Evolutionary conservation across 2,113 vertebrate genomes (phyloP).

Genomic region (Leuciscus idus): DNA sequence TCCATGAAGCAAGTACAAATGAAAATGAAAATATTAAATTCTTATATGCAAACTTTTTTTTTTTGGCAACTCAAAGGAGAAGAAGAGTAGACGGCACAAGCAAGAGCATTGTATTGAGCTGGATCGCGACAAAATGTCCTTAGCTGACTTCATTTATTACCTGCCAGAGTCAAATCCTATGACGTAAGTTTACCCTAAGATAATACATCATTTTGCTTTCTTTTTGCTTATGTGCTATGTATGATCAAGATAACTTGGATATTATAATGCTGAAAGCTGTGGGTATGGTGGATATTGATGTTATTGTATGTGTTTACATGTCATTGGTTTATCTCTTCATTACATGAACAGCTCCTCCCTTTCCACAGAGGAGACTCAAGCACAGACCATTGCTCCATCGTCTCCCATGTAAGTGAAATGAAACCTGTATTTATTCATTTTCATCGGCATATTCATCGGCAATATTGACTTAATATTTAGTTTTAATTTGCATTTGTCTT

Average conservation of each 20-base stretch:
- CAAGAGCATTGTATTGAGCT: conserved; percentile 65
- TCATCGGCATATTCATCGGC: no score
- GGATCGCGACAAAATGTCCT: conserved; percentile 86
- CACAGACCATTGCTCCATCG: conserved; percentile 15
- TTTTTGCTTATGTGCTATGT: background rate
- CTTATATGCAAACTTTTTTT: background rate
- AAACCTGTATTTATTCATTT: background rate
- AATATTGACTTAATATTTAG: background rate
- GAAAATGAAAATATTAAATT: background rate
- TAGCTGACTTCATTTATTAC: conserved; percentile 88
- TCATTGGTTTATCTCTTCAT: background rate
- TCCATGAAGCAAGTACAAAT: background rate
- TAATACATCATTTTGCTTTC: background rate
- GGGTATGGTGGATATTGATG: no score
- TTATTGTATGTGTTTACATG: background rate
- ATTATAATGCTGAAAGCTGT: no score
- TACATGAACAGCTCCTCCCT: conserved; percentile 20
- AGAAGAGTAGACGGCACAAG: conserved; percentile 68
- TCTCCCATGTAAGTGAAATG: conserved; percentile 37
- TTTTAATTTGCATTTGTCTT: background rate
- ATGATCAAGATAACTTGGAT: background rate
- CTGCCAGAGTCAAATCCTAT: conserved; percentile 86
- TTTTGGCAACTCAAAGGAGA: conserved; percentile 62
- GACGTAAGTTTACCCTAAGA: conserved; percentile 75
- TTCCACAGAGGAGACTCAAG: conserved; percentile 9